These are phyloP conservation scores for Eulemur rufifrons DNA, from an alignment of 2,113 vertebrate genomes.

Conservation along the genomic window DNA sequence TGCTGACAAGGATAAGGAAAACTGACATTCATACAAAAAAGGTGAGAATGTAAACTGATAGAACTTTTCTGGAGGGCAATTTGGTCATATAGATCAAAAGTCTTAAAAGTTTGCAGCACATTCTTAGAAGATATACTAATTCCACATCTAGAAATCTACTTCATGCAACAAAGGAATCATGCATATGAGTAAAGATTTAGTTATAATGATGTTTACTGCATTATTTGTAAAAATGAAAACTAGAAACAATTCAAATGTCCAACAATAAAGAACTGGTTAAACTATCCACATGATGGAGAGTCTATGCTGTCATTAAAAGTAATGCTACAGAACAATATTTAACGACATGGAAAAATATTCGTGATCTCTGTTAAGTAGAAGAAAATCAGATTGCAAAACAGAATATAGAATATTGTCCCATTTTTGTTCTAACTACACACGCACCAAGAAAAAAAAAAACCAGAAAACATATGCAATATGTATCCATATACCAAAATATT, in stretches of 20 bases:
- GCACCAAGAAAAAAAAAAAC: accelerated
- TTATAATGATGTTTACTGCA: constrained; percentile 39
- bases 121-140: constrained; percentile 38
- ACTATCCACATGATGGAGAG: constrained; percentile 52
- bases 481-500: neutral
- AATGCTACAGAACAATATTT: constrained; percentile 51
- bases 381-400: constrained; percentile 48
- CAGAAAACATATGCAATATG: constrained; percentile 2
- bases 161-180: constrained; percentile 25
- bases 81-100: neutral
- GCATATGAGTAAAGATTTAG: constrained; percentile 44
- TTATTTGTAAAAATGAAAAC: constrained; percentile 65
- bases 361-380: constrained; percentile 49
- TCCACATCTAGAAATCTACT: constrained; percentile 34
- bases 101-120: neutral
- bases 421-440: constrained; percentile 40
- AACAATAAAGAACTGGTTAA: constrained; percentile 60
- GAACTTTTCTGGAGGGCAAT: neutral
- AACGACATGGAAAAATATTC: constrained; percentile 61
- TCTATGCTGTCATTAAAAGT: constrained; percentile 65
- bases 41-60: constrained; percentile 8
- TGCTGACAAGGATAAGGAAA: constrained; percentile 11
- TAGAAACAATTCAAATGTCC: constrained; percentile 58
- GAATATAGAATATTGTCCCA: constrained; percentile 23
- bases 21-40: constrained; percentile 35